Evolutionary conservation across 1,140 invertebrate genomes (phyloP).

Genomic region (Panulirus ornatus): DNA sequence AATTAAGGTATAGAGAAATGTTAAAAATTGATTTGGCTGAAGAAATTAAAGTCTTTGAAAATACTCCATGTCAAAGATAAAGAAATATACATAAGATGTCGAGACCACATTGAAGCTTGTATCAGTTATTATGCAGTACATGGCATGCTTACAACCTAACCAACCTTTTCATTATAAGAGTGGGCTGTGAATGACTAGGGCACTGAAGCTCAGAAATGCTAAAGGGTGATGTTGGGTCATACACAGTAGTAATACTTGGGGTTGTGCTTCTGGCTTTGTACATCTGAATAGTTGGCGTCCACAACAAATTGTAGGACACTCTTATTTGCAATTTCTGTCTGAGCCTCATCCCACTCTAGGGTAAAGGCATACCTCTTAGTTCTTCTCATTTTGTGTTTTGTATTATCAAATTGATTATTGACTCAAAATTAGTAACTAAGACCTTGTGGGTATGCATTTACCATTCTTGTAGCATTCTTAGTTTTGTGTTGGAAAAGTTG

Average conservation of each 20-base stretch:
- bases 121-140: constrained; percentile 16
- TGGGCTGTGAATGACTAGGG: constrained; percentile 16
- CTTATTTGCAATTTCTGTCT: not conserved
- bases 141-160: constrained; percentile 31
- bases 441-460: not conserved
- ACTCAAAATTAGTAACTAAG: too few relatives aligned
- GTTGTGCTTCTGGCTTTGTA: constrained; percentile 37
- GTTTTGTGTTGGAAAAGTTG: not conserved
- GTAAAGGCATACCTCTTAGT: not conserved
- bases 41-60: not conserved
- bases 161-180: constrained; percentile 1
- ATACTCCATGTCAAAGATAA: not conserved
- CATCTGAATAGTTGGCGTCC: not conserved
- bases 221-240: not conserved
- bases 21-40: not conserved
- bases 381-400: not conserved
- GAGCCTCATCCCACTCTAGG: not conserved
- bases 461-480: constrained; percentile 5
- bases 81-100: not conserved
- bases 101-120: constrained; percentile 42
- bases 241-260: not conserved
- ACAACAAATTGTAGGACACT: not conserved
- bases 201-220: constrained; percentile 11
- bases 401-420: too few relatives aligned
- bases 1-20: not conserved